phyloP scores from a whole-genome alignment of 2,797 vertebrate genomes.

The Scomberomorus guttatus region DNA sequence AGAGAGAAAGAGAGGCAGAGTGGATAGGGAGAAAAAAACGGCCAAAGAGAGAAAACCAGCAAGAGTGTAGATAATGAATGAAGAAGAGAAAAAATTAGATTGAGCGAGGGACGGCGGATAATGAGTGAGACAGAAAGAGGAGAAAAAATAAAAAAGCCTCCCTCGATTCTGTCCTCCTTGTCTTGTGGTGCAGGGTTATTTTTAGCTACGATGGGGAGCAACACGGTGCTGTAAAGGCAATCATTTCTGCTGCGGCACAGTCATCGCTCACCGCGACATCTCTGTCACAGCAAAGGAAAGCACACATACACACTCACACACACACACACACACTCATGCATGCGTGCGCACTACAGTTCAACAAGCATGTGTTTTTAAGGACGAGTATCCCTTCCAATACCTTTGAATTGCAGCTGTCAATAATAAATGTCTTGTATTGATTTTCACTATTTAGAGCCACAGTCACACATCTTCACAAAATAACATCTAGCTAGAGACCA shows the following conservation, averaged over 20 bases:
- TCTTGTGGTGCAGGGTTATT: constrained; percentile 81
- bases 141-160: constrained; percentile 31
- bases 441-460: not conserved
- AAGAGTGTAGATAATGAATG: constrained; percentile 65
- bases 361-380: constrained; percentile 8
- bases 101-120: constrained; percentile 56
- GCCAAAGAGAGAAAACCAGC: constrained; percentile 18
- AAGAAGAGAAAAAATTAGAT: constrained; percentile 55
- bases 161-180: constrained; percentile 64
- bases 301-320: constrained; percentile 24
- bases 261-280: constrained; percentile 74
- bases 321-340: constrained; percentile 8
- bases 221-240: constrained; percentile 81
- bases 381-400: constrained; percentile 21
- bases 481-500: constrained; percentile 8
- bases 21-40: no score
- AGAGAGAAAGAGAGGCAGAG: no score
- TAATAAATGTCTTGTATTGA: not conserved
- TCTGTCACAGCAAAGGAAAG: constrained; percentile 64
- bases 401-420: constrained; percentile 1
- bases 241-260: constrained; percentile 76
- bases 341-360: constrained; percentile 13
- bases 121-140: constrained; percentile 44
- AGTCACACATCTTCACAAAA: not conserved
- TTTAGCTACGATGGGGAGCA: constrained; percentile 81